Conservation (phyloP, 1,140 invertebrate species). For the Ctenoplectra terminalis region DNA sequence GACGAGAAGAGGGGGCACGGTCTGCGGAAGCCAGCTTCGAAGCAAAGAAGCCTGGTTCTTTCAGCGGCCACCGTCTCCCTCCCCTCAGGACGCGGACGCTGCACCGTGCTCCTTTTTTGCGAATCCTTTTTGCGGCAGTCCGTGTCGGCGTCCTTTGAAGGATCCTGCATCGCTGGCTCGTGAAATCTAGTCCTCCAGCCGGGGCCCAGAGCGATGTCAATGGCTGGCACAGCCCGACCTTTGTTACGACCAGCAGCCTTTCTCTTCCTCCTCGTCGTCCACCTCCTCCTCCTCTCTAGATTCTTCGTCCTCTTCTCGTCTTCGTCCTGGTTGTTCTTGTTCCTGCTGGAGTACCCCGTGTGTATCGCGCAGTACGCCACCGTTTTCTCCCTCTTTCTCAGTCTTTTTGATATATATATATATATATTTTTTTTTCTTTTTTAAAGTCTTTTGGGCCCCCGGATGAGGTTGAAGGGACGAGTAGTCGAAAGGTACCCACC, state of each 20-base stretch:
- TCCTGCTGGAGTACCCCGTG: background rate
- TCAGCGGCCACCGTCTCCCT: constrained; percentile 52
- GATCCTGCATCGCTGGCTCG: constrained; percentile 81
- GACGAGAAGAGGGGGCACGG: background rate
- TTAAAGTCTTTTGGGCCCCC: background rate
- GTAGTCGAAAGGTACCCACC: constrained; percentile 61
- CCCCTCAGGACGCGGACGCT: constrained; percentile 5
- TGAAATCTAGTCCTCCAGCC: constrained; percentile 83
- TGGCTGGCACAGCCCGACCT: constrained; percentile 78
- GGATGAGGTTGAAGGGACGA: constrained; percentile 23
- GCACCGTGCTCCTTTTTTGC: constrained; percentile 67
- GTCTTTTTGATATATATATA: no score
- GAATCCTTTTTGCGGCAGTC: constrained; percentile 81
- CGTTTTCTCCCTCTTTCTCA: background rate
- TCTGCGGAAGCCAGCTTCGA: constrained; percentile 61
- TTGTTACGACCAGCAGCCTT: constrained; percentile 77
- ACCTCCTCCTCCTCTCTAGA: constrained; percentile 30
- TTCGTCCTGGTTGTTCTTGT: constrained; percentile 20
- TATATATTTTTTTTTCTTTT: no score
- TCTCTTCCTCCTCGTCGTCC: constrained; percentile 57
- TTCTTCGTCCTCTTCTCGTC: constrained; percentile 44
- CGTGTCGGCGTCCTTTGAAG: constrained; percentile 80
- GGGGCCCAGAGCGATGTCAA: constrained; percentile 77
- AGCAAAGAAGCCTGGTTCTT: constrained; percentile 65
- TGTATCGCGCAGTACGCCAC: constrained; percentile 25